Evolutionary conservation across 2,888 invertebrate genomes (phyloP), one percentile per base, ranked within the genome.

Genomic region (Drosophila recens): DNA sequence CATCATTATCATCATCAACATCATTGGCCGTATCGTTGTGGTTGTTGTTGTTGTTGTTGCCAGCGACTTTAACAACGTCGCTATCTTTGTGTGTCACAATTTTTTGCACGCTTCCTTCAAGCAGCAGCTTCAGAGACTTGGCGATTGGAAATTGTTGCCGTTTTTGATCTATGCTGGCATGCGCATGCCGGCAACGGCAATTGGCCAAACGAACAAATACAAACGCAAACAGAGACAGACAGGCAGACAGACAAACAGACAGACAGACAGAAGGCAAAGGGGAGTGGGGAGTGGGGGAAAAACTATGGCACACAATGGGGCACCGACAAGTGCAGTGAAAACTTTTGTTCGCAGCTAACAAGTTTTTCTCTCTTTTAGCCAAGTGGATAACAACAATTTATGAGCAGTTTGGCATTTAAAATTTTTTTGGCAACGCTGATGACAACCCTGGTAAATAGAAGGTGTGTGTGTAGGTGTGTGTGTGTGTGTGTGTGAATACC

Each of bases 71-170:
- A 23, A 42, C 27, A 67, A 62, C 43, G 56, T 65, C 80, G 74
- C 83, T 87, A 86, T 87, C 86, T 86, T 86, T 86, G 87, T 86
- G 86, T 86, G 86, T 85, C 86, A 86, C 87, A 82, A 80, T 80
- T 87, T 80, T 85, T 80, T 87, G 87, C 56, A 49, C 40, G 48
- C 61, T 43, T 85, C 86, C 84, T 84, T 82, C 74, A 74, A 53
- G 67, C 68, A 63, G 64, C 64, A 27, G 27, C 27, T 17, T 17
- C 17, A 17, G 27, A 27, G 43, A 43, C 38, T 38, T 38, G 38
- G n/a, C 56, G 68, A 72, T 85, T 81, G 81, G 82, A 85, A 83
- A 85, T 75, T 79, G 78, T 83, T 72, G 79, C 82, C 76, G 79
- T 83, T 84, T 86, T 84, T 84, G 80, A 84, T 86, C 84, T 86